Evolutionary conservation across 2,113 vertebrate species (phyloP), one percentile per base, ranked within the genome.

Genomic region (Grammomys dolichurus): DNA sequence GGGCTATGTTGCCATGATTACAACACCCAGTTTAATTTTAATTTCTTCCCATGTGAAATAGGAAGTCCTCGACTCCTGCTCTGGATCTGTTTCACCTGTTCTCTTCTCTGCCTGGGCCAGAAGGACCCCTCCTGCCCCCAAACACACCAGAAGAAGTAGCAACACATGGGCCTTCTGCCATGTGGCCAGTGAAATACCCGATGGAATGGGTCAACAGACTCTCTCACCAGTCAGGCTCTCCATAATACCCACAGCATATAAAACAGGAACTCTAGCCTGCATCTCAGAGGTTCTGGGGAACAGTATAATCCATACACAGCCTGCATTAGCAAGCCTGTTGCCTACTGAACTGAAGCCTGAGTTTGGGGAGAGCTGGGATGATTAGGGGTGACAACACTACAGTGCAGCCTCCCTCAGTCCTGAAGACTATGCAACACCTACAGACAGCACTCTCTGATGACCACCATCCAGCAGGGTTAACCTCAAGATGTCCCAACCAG

Each of bases 111-210:
- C 10, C 33, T 13, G 2, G 6, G 54, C 24, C 3, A 1, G 58
- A 1, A 60, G 36, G 14, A 72, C n/a, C 2, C 0, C 3, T 43
- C 5, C 3, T 4, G 31, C 13, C n/a, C 9, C 77, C 7, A 4
- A 4, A 46, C 40, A 77, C 26, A 46, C 40, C 0, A 2, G 40
- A 26, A 46, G 4, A 19, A 1, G 5, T 0, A 14, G 75, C 0
- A 17, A 54, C 14, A 10, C 7, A 0, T 0, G 0, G 4, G 1
- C 36, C 67, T 43, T 54, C 7, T 5, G 28, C 76, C 0, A 0
- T 1, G 33, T 36, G 33, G 56, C 51, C 16, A 1, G 31, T 12
- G 75, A 1, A 26, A 22, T 19, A 36, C 43, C 7, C 7, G 56
- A 28, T 5, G 33, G 6, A 28, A 40, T 67, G 19, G 88, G n/a